phyloP scores from a whole-genome alignment of 2,113 vertebrate species.

The Brevimyrus niger region DNA sequence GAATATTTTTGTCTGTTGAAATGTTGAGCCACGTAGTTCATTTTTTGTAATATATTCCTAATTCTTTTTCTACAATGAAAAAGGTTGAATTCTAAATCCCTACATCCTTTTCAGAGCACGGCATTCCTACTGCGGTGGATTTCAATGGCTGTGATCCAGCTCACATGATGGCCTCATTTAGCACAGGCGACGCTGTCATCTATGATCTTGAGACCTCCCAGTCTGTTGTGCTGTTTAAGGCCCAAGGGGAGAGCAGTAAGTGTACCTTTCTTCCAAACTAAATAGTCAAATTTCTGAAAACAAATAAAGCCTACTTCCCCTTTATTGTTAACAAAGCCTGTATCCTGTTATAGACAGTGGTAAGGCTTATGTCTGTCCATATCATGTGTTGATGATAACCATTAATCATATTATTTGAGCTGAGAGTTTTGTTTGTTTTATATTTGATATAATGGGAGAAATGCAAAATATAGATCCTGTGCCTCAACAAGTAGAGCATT shows the following conservation, averaged over 20 bases:
- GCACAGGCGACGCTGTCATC: conserved; percentile 76
- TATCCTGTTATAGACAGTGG: neutral
- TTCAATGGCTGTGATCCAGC: conserved; percentile 95
- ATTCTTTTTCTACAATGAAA: neutral
- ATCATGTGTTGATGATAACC: neutral
- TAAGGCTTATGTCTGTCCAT: neutral
- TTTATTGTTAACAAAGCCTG: neutral
- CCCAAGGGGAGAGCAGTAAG: conserved; percentile 80
- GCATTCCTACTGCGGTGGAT: conserved; percentile 87
- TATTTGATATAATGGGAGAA: neutral
- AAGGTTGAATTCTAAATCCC: conserved; percentile 3
- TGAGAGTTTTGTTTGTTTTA: neutral
- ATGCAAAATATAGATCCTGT: neutral
- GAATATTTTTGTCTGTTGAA: neutral
- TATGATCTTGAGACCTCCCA: conserved; percentile 96
- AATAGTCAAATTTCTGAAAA: neutral
- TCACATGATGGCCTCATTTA: conserved; percentile 88
- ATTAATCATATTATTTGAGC: neutral
- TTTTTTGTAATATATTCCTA: neutral
- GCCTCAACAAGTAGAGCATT: neutral
- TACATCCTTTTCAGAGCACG: conserved; percentile 66
- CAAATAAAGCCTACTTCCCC: neutral
- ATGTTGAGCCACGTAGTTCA: neutral
- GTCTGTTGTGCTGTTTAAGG: conserved; percentile 75
- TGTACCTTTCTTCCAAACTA: conserved; percentile 17